Percentiles rank a stretch among this genome's conserved stretches.
Evolutionary conservation across 2,113 vertebrate genomes (phyloP).

Genomic region (Psophia crepitans): DNA sequence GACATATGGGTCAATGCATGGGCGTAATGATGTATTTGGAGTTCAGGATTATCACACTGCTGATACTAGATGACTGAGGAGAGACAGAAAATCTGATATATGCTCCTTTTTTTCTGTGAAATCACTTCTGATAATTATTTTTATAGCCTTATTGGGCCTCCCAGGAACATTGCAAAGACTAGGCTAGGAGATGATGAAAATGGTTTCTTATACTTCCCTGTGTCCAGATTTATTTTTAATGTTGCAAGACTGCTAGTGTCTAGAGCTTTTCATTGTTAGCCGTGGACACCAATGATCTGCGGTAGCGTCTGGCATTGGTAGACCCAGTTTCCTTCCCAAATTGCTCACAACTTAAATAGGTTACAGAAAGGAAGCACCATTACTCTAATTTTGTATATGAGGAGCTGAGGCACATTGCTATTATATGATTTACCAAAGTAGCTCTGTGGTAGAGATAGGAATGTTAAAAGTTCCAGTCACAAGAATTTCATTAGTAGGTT

Average conservation of each 20-base stretch:
- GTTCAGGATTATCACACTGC: background rate
- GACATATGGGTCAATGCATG: background rate
- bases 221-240: background rate
- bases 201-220: background rate
- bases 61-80: background rate
- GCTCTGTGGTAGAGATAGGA: background rate
- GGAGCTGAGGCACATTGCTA: background rate
- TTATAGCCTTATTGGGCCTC: background rate
- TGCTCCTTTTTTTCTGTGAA: background rate
- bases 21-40: background rate
- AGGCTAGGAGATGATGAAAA: background rate
- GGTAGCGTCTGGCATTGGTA: background rate
- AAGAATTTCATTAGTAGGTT: background rate
- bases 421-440: background rate
- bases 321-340: background rate
- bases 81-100: background rate
- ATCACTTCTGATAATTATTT: background rate
- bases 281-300: background rate
- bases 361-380: background rate
- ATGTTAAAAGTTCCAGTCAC: background rate
- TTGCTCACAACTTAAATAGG: background rate
- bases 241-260: background rate
- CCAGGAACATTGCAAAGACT: background rate
- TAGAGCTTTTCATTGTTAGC: background rate
- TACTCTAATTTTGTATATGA: background rate